Conservation (phyloP, 2,113 vertebrate species). For the Ptilonorhynchus violaceus region DNA sequence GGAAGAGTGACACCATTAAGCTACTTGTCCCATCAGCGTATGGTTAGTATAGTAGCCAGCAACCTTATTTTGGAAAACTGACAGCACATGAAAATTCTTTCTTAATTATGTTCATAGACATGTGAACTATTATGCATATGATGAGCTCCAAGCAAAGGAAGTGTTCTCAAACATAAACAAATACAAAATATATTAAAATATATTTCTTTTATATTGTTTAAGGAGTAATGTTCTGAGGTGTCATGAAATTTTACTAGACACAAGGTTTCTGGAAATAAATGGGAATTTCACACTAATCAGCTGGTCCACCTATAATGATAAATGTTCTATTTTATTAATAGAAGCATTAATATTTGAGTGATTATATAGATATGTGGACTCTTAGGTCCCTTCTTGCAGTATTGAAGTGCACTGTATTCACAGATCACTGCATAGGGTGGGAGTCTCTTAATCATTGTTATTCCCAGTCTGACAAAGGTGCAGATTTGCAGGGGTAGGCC, state of each 20-base stretch:
- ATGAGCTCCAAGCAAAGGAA: neutral
- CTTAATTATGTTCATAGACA: neutral
- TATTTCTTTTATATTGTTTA: neutral
- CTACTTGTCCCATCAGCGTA: neutral
- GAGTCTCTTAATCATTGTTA: neutral
- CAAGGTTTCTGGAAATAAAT: neutral
- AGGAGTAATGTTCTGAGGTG: neutral
- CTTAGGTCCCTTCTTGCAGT: neutral
- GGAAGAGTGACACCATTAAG: neutral
- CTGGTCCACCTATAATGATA: fast-evolving
- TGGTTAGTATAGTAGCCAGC: neutral
- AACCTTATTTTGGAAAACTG: neutral
- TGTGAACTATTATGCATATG: neutral
- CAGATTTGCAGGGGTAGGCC: neutral
- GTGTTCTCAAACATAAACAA: neutral
- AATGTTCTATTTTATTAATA: neutral
- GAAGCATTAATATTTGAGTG: neutral
- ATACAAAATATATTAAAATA: neutral
- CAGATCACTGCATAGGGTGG: neutral
- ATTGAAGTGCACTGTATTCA: neutral
- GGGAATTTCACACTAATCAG: neutral
- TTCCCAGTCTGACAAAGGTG: neutral
- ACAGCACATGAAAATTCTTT: neutral
- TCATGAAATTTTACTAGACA: neutral
- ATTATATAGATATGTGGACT: neutral